Evolutionary conservation across 2,888 invertebrate species (phyloP).

Genomic region (Agriopis marginaria): DNA sequence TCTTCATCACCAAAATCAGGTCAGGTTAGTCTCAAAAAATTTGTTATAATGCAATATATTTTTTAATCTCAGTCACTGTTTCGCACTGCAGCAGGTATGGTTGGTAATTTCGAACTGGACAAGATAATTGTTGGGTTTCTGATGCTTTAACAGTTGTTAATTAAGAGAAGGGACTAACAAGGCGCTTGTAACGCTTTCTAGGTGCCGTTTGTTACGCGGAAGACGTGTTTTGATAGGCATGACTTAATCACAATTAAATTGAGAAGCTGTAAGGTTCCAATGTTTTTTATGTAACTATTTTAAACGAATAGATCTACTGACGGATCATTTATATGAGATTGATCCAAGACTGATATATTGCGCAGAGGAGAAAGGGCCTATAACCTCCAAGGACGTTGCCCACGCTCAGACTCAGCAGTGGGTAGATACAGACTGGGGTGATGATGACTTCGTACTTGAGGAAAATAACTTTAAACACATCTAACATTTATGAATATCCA

Average conservation of each 20-base stretch:
- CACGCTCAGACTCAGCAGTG: no score
- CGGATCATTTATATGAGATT: no score
- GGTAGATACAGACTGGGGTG: no score
- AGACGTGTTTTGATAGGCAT: conserved; percentile 38
- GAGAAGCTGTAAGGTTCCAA: not conserved
- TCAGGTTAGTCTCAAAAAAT: not conserved
- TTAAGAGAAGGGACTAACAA: conserved; percentile 59
- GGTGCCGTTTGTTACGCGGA: conserved; percentile 41
- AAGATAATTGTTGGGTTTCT: conserved; percentile 63
- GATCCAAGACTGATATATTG: no score
- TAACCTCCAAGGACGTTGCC: no score
- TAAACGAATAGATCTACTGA: no score
- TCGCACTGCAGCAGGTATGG: conserved; percentile 22
- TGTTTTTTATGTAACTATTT: not conserved
- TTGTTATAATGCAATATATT: not conserved
- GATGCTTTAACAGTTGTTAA: conserved; percentile 53
- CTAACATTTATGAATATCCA: no score
- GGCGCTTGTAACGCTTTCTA: conserved; percentile 48
- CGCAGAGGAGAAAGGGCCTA: no score
- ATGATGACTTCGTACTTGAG: no score
- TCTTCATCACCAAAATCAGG: not conserved
- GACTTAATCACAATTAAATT: conserved; percentile 20
- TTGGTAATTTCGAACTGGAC: conserved; percentile 55
- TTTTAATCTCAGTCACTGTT: conserved; percentile 21
- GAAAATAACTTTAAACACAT: no score